phyloP scores from a whole-genome alignment of 2,888 invertebrate species.

The Villa cingulata region DNA sequence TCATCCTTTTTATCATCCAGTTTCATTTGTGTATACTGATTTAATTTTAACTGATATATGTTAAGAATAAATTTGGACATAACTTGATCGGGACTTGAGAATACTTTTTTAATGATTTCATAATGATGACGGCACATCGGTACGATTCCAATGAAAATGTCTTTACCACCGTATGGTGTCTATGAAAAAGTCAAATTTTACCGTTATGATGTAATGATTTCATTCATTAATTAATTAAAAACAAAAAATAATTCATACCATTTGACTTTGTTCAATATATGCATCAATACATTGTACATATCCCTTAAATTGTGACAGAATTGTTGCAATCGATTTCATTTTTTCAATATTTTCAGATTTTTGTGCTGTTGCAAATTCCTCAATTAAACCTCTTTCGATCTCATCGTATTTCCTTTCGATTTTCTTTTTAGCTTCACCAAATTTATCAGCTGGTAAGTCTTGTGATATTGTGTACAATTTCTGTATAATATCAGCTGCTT shows the following conservation, averaged over 20 bases:
- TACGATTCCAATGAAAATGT: slow-evolving; percentile 80
- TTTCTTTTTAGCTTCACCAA: slow-evolving; percentile 70
- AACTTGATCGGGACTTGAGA: slow-evolving; percentile 89
- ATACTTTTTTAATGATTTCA: slow-evolving; percentile 73
- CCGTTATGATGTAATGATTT: background rate
- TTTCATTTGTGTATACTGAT: slow-evolving; percentile 72
- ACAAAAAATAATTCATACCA: slow-evolving; percentile 41
- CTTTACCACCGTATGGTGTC: slow-evolving; percentile 74
- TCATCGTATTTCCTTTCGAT: slow-evolving; percentile 82
- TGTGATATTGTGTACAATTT: slow-evolving; percentile 91
- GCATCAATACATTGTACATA: slow-evolving; percentile 94
- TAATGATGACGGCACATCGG: slow-evolving; percentile 81
- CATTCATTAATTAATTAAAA: background rate
- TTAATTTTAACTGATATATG: slow-evolving; percentile 80
- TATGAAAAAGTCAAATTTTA: slow-evolving; percentile 32
- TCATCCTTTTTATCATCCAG: slow-evolving; percentile 71
- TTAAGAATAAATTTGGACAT: slow-evolving; percentile 96
- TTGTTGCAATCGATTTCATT: slow-evolving; percentile 87
- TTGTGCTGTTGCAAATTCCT: slow-evolving; percentile 87
- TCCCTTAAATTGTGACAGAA: slow-evolving; percentile 90
- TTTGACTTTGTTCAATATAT: slow-evolving; percentile 92
- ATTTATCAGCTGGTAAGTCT: slow-evolving; percentile 79
- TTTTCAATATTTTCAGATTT: slow-evolving; percentile 66
- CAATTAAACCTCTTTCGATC: slow-evolving; percentile 77
- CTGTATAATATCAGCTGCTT: slow-evolving; percentile 95